Evolutionary conservation across 37 sponge, comb jelly and placozoan species (phyloP), one percentile per base, ranked within the genome.

Genomic region (Spongilla lacustris): DNA sequence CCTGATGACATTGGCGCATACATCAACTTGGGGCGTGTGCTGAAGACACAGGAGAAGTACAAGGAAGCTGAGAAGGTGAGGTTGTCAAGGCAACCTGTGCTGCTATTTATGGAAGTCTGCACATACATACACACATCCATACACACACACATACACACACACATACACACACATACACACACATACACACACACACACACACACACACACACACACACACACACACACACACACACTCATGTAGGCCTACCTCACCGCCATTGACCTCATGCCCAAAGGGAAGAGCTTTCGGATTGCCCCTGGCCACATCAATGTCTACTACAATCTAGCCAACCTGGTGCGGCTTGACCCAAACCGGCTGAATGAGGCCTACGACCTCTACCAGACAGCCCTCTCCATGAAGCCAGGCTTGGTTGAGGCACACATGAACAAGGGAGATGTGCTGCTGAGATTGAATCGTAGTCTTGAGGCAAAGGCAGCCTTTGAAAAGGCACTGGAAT

Each of bases 1-100:
- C 88, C 94, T 11, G 97, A 96, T 67, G 97, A 96, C 75, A 46
- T 89, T 29, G 97, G 97, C 0, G 89, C 94, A 22, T 91, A 72
- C 80, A 96, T 96, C 6, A 94, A 94, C 68, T 74, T 93, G 14
- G 97, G 94, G 25, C 76, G 97, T 21, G 75, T 91, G 4, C 74
- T 94, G 74, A 94, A 94, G 36, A 87, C 88, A 34, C 71, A 81
- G 58, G 81, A 89, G 66, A 85, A 76, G 33, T 75, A 82, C 31
- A 50, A 84, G 21, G 88, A 91, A 76, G 86, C 94, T 26, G 94
- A 96, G 76, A 49, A 73, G 78, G 95, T 91, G 58, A n/a, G 58
- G 58, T 17, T 17, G 21, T 17, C 21, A 58, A 17, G 58, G 58
- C 58, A 58, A 17, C 21, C 14, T 41, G 41, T 41, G 58, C 4